Evolutionary conservation across 1,140 invertebrate species (phyloP), one percentile per base, ranked within the genome.

Genomic region (Phymastichus coffea): DNA sequence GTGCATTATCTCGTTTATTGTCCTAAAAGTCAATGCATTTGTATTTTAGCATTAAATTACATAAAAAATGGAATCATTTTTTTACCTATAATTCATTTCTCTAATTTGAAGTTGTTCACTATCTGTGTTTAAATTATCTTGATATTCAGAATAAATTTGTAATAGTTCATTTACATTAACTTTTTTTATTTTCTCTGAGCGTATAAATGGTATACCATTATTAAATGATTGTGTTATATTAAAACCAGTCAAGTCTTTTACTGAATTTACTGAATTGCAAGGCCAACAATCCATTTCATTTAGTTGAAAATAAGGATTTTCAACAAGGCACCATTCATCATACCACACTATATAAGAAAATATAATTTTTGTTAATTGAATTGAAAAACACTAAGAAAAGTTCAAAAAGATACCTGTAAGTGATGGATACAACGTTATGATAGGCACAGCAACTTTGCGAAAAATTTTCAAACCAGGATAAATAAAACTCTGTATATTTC

Each of bases 231-330:
- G 54, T 23, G 67, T 72, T 30, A 80, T 70, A 57, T 76, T 75
- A 19, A 70, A 68, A 30, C 66, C 69, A 23, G 74, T 80, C 52
- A 80, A 65, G 63, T 86, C 81, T 25, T 84, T 79, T 61, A 91
- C 75, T 61, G 84, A 84, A 65, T 82, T 77, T 0, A 89, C 80
- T 67, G 82, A 75, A 70, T 84, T 84, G 67, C 89, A 91, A 8
- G 88, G 87, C 87, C 87, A 89, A 69, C 90, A 91, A 67, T 90
- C 88, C 80, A 90, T 85, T 66, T 88, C 85, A 1, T 80, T 73
- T 7, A 89, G 81, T 66, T 83, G 80, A 69, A 90, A 91, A 68
- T 84, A 90, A 48, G 88, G 89, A 76, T 92, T 91, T 71, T 87
- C 82, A 25, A 91, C 71, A 33, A 92, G 72, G 73, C 90, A 92